phyloP scores from a whole-genome alignment of 2,113 vertebrate genomes.

The Nipponia nippon region DNA sequence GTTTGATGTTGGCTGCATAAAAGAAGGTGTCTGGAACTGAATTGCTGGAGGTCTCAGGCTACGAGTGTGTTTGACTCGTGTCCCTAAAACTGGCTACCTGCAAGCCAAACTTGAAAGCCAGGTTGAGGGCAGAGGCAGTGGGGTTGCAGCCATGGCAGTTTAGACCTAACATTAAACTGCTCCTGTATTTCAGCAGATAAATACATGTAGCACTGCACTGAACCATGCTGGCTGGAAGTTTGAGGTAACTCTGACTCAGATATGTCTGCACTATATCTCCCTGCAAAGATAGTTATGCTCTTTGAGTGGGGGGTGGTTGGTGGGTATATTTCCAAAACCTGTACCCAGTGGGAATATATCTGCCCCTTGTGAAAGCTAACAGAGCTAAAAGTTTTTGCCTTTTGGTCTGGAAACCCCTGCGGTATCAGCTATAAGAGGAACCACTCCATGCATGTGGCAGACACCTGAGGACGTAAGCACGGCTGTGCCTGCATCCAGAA shows the following conservation, averaged over 20 bases:
- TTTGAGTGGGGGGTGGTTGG: not conserved
- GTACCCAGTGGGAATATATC: not conserved
- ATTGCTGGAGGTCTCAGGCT: not conserved
- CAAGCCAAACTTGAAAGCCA: not conserved
- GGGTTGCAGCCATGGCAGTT: not conserved
- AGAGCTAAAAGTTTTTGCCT: not conserved
- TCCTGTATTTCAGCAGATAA: not conserved
- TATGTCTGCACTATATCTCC: not conserved
- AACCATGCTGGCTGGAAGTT: not conserved
- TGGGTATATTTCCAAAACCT: rapidly evolving
- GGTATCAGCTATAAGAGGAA: not conserved
- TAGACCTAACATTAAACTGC: not conserved
- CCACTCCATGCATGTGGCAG: not conserved
- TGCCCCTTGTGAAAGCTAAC: not conserved
- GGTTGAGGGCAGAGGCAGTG: not conserved
- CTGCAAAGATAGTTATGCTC: not conserved
- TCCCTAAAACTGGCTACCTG: not conserved
- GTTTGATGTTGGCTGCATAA: not conserved
- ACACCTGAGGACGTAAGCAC: not conserved
- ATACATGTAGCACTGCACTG: not conserved
- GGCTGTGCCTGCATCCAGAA: not conserved
- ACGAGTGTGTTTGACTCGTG: not conserved
- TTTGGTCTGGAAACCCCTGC: not conserved
- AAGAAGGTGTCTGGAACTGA: not conserved
- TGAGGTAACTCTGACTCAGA: not conserved